Percentiles rank a stretch among this genome's conserved stretches.
These are phyloP conservation scores for Odontomachus brunneus DNA, from an alignment of 1,140 invertebrate genomes.

Conservation along the genomic window DNA sequence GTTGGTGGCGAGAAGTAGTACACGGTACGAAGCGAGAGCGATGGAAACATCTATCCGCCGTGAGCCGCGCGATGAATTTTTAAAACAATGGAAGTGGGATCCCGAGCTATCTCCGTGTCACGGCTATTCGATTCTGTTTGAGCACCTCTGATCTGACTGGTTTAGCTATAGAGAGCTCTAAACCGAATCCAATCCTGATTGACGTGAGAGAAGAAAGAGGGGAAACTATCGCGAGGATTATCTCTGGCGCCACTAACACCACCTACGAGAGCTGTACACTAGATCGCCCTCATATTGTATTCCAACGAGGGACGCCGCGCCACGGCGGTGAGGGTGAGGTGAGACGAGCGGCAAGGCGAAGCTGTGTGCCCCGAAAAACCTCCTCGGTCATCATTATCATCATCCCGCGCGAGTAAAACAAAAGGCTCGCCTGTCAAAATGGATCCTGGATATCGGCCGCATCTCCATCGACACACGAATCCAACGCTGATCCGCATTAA, in stretches of 20 bases:
- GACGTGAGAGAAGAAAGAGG: slow-evolving; percentile 79
- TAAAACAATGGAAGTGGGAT: slow-evolving; percentile 48
- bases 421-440: slow-evolving; percentile 74
- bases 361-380: slow-evolving; percentile 50
- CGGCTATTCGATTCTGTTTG: slow-evolving; percentile 70
- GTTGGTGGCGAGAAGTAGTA: slow-evolving; percentile 19
- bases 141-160: slow-evolving; percentile 78
- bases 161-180: slow-evolving; percentile 81
- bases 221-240: slow-evolving; percentile 82
- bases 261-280: slow-evolving; percentile 71
- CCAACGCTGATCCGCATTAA: slow-evolving; percentile 72
- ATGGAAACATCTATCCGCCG: slow-evolving; percentile 42
- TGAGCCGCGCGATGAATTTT: slow-evolving; percentile 60
- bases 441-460: slow-evolving; percentile 64
- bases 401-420: slow-evolving; percentile 73
- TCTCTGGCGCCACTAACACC: slow-evolving; percentile 82
- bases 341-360: slow-evolving; percentile 25
- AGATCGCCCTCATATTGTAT: slow-evolving; percentile 69
- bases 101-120: slow-evolving; percentile 32
- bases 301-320: slow-evolving; percentile 65
- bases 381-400: slow-evolving; percentile 66
- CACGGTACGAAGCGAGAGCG: slow-evolving; percentile 7
- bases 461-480: slow-evolving; percentile 66
- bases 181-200: slow-evolving; percentile 84
- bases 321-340: background rate